Evolutionary conservation across 1,140 invertebrate species (phyloP).

Genomic region (Nymphalis io): DNA sequence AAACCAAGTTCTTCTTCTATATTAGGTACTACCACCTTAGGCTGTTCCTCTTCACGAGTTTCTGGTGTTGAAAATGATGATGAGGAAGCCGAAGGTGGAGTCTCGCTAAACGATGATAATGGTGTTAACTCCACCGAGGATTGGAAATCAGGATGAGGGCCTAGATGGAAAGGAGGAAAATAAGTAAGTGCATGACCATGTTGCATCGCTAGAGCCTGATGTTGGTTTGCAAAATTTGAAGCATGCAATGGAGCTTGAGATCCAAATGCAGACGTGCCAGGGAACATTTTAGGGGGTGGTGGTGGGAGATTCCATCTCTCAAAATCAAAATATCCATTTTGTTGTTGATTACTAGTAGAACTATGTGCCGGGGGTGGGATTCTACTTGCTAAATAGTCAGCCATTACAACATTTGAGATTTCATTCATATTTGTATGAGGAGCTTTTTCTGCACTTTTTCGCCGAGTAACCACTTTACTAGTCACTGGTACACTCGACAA

Average conservation of each 20-base stretch:
- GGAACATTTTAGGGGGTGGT: slow-evolving; percentile 85
- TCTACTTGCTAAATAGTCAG: slow-evolving; percentile 82
- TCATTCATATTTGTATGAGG: slow-evolving; percentile 79
- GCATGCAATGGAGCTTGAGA: slow-evolving; percentile 82
- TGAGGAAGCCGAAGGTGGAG: slow-evolving; percentile 80
- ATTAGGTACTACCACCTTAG: slow-evolving; percentile 91
- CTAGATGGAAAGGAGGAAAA: slow-evolving; percentile 86
- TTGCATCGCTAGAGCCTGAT: slow-evolving; percentile 84
- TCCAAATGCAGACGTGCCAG: slow-evolving; percentile 79
- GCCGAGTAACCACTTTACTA: slow-evolving; percentile 66
- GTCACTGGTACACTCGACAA: slow-evolving; percentile 46
- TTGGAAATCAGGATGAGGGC: slow-evolving; percentile 84
- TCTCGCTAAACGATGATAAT: slow-evolving; percentile 82
- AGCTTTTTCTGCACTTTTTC: slow-evolving; percentile 81
- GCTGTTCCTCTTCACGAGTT: slow-evolving; percentile 84
- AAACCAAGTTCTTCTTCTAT: slow-evolving; percentile 92
- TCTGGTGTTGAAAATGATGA: slow-evolving; percentile 80
- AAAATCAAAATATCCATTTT: slow-evolving; percentile 88
- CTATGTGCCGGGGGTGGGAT: slow-evolving; percentile 87
- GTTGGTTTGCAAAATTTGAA: slow-evolving; percentile 83
- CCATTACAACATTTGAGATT: slow-evolving; percentile 77
- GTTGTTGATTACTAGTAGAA: slow-evolving; percentile 83
- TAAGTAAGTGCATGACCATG: slow-evolving; percentile 85
- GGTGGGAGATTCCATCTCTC: slow-evolving; percentile 87
- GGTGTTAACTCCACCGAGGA: slow-evolving; percentile 85